A percentile compares a stretch with the other conserved stretches of the same genome.
These are phyloP conservation scores for Helarctos malayanus DNA, from an alignment of 2,797 vertebrate species.

Conservation along the genomic window DNA sequence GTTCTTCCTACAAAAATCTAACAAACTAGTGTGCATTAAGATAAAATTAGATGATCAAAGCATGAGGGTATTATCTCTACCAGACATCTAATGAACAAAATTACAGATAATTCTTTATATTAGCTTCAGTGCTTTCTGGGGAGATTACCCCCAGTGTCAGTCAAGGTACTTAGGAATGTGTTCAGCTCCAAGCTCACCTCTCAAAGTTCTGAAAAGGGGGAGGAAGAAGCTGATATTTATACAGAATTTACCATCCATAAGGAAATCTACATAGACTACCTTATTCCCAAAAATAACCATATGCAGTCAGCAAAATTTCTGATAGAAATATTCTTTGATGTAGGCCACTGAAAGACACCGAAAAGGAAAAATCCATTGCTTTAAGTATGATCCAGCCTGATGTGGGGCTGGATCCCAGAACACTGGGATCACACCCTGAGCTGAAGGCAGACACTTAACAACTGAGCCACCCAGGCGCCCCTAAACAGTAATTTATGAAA, in stretches of 20 bases:
- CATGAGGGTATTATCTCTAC: not conserved
- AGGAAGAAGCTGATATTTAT: not conserved
- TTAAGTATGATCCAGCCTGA: too few species aligned
- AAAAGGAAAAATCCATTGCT: not conserved
- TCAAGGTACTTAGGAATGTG: not conserved
- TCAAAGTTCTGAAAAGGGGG: not conserved
- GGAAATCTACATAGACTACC: not conserved
- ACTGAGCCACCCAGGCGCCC: not conserved
- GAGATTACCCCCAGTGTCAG: not conserved
- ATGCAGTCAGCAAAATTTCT: not conserved
- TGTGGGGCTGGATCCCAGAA: rapidly evolving
- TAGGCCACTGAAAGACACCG: not conserved
- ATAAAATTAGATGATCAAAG: not conserved
- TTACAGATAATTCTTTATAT: not conserved
- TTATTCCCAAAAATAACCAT: not conserved
- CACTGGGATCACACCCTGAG: not conserved
- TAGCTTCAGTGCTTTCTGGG: not conserved
- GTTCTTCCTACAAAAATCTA: conserved; percentile 24
- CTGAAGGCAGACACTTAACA: not conserved
- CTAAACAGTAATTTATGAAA: not conserved
- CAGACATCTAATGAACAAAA: not conserved
- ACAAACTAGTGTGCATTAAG: not conserved
- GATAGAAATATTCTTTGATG: not conserved
- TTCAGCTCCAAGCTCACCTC: not conserved
- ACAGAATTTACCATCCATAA: not conserved